These are phyloP conservation scores for Ameiurus melas DNA, from an alignment of 2,113 vertebrate genomes.

Conservation along the genomic window DNA sequence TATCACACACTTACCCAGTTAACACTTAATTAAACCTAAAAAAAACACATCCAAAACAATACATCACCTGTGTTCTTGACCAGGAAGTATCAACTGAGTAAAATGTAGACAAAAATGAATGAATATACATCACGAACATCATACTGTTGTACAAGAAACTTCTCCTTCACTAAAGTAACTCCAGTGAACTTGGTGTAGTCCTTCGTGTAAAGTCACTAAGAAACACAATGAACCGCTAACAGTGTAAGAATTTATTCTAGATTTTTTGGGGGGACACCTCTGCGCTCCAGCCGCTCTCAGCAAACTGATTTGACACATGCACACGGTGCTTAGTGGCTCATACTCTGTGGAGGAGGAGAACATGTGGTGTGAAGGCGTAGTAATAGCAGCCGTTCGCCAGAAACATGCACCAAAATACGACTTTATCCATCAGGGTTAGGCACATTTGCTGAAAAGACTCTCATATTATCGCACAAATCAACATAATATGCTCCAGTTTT, in stretches of 20 bases:
- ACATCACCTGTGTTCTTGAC: neutral
- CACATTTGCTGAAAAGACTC: conserved; percentile 15
- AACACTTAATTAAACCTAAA: neutral
- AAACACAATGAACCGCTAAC: neutral
- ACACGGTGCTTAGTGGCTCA: conserved; percentile 7
- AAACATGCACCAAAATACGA: conserved; percentile 44
- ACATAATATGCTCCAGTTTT: conserved; percentile 20
- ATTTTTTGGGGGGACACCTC: neutral
- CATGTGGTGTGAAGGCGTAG: conserved; percentile 55
- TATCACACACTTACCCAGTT: neutral
- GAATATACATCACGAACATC: neutral
- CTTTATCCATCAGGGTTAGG: conserved; percentile 37
- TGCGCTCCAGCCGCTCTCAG: conserved; percentile 5
- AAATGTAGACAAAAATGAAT: neutral
- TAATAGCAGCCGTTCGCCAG: conserved; percentile 36
- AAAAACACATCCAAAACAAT: neutral
- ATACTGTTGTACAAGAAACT: neutral
- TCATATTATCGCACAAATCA: conserved; percentile 27
- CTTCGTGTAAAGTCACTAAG: neutral
- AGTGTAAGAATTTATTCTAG: neutral
- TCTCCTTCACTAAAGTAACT: neutral
- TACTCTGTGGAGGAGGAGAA: conserved; percentile 39
- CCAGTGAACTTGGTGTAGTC: neutral
- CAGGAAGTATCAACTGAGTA: neutral
- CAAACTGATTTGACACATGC: neutral